Percentiles rank a stretch among this genome's conserved stretches.
These are phyloP conservation scores for Brachyptera risi DNA, from an alignment of 2,888 invertebrate genomes.

Conservation along the genomic window DNA sequence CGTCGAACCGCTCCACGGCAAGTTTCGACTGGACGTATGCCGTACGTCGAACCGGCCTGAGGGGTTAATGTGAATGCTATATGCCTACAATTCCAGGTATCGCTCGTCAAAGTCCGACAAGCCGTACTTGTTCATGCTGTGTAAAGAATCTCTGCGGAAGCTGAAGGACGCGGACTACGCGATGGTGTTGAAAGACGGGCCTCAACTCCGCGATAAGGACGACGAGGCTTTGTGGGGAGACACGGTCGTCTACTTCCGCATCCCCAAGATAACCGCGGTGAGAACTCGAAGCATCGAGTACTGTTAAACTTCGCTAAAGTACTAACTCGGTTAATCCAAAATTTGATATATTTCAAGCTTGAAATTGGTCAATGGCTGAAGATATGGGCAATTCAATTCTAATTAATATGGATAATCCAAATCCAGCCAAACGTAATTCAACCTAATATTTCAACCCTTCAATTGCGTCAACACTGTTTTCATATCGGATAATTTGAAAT, in stretches of 20 bases:
- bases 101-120: background rate
- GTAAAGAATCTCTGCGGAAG: background rate
- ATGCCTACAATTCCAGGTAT: background rate
- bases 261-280: background rate
- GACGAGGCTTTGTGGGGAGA: slow-evolving; percentile 6
- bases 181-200: background rate
- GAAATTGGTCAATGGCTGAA: too few species aligned
- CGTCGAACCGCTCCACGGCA: too few species aligned
- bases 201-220: background rate
- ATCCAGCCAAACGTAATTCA: too few species aligned
- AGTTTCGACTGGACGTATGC: too few species aligned
- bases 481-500: too few species aligned
- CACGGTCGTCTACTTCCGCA: background rate
- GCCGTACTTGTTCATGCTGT: background rate
- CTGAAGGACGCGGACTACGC: background rate
- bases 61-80: background rate
- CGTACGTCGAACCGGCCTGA: too few species aligned
- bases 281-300: background rate
- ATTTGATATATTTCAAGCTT: too few species aligned
- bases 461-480: too few species aligned
- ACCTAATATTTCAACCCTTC: too few species aligned
- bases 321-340: background rate
- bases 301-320: background rate
- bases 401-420: too few species aligned
- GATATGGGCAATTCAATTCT: too few species aligned